Evolutionary conservation across 2,888 invertebrate species (phyloP), one percentile per base, ranked within the genome.

Genomic region (Diogma glabrata): DNA sequence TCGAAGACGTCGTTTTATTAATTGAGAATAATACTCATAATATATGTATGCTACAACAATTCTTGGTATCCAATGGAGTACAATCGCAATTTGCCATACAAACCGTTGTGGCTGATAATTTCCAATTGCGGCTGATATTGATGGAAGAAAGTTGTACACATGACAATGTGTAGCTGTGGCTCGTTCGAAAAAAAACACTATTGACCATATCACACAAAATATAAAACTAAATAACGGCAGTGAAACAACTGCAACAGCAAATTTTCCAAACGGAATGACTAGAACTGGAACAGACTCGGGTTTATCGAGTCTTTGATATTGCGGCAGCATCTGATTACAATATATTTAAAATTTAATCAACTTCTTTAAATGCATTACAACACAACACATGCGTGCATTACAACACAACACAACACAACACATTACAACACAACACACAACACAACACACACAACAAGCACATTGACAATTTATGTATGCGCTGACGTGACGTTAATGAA

Each of bases 101-200:
- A 86, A 80, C 61, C 79, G 81, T 67, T 96, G 94, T 0, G 94
- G 91, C 53, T 84, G 81, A 69, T 87, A 93, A 63, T 84, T 87
- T 38, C 95, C 94, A 64, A 95, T 93, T n/a, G 94, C 89, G 8
- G 95, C 90, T 33, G 94, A 95, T 64, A 96, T 86, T n/a, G 95
- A 95, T 26, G 95, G 95, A 58, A 96, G 76, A 62, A 88, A 78
- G 69, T 93, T 94, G 59, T 80, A 79, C 36, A 93, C 92, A 74
- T 88, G 75, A 64, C 94, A 95, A 67, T 93, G 92, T 3, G 94
- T 95, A 55, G 81, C 81, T 47, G 92, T 94, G 1, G 92, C 82
- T 54, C 78, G 78, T 63, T 89, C 85, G 66, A 90, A 91, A 70
- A 92, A 84, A 67, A 83, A 89, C 38, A 79, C 63, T 60, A 93